phyloP scores from a whole-genome alignment of 2,797 vertebrate species.

The Anguilla anguilla region DNA sequence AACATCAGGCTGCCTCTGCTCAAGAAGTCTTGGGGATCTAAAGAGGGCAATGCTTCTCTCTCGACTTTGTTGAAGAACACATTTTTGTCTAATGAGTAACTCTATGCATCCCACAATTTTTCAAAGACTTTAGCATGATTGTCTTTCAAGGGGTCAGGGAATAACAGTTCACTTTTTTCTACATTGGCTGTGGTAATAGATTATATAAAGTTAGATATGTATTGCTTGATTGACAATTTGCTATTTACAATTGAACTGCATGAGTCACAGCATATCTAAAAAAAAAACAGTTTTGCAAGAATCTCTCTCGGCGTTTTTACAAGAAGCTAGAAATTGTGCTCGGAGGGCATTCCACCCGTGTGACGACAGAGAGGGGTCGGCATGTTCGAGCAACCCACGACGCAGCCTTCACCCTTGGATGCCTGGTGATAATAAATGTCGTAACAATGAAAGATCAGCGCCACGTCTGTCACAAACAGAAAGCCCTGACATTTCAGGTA shows the following conservation, averaged over 20 bases:
- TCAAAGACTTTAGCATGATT: neutral
- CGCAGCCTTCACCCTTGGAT: neutral
- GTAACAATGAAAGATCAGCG: neutral
- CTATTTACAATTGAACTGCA: neutral
- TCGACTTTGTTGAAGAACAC: neutral
- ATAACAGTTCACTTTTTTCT: too few relatives aligned
- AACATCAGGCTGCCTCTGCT: neutral
- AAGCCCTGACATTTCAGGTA: neutral
- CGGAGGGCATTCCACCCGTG: neutral
- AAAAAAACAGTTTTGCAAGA: neutral
- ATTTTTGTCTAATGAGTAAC: neutral
- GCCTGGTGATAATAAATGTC: neutral
- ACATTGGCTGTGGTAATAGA: too few relatives aligned
- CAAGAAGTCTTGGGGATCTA: neutral
- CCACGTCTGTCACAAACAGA: neutral
- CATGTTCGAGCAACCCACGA: neutral
- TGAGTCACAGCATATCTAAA: neutral
- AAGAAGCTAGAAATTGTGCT: neutral
- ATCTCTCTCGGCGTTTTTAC: neutral
- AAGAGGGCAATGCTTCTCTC: neutral
- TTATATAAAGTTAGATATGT: too few relatives aligned
- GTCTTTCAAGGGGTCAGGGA: neutral
- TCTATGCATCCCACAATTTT: neutral
- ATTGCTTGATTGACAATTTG: neutral
- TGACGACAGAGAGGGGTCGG: neutral